phyloP scores from a whole-genome alignment of 2,888 invertebrate species.

The Dioctria rufipes region DNA sequence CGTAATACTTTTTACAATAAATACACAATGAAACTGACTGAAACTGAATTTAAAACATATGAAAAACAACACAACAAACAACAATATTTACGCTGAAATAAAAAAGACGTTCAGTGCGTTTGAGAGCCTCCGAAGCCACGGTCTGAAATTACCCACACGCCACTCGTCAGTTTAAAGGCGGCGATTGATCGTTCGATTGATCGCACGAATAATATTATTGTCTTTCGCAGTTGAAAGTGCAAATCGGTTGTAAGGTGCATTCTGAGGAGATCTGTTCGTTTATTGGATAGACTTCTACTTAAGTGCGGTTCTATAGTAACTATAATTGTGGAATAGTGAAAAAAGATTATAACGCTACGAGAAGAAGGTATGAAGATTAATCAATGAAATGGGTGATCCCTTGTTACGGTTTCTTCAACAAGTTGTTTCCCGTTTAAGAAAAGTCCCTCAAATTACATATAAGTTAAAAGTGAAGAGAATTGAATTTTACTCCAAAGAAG shows the following conservation, averaged over 20 bases:
- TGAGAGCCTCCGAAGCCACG: slow-evolving; percentile 43
- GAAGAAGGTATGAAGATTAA: slow-evolving; percentile 1
- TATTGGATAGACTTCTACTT: background rate
- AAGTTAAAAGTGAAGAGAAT: background rate
- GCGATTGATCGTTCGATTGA: slow-evolving; percentile 38
- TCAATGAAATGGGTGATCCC: background rate
- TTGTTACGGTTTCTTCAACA: background rate
- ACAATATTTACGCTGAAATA: slow-evolving; percentile 30
- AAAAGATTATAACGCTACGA: background rate
- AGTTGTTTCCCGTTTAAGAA: background rate
- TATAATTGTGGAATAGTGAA: background rate
- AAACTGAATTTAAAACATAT: background rate
- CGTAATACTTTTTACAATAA: slow-evolving; percentile 24
- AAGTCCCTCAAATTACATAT: background rate
- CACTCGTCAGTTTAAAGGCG: slow-evolving; percentile 35
- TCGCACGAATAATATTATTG: slow-evolving; percentile 13
- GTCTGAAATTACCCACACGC: slow-evolving; percentile 30
- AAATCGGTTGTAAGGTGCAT: slow-evolving; percentile 24
- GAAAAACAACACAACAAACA: slow-evolving; percentile 40
- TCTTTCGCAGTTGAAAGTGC: slow-evolving; percentile 27
- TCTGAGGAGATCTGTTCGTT: background rate
- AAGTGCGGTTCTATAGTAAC: background rate
- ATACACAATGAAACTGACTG: background rate
- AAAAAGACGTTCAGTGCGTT: slow-evolving; percentile 49
- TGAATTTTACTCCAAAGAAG: background rate